Base-by-base conservation (phyloP, 2,113 vertebrate genomes). In the Microcebus jonahi region DNA sequence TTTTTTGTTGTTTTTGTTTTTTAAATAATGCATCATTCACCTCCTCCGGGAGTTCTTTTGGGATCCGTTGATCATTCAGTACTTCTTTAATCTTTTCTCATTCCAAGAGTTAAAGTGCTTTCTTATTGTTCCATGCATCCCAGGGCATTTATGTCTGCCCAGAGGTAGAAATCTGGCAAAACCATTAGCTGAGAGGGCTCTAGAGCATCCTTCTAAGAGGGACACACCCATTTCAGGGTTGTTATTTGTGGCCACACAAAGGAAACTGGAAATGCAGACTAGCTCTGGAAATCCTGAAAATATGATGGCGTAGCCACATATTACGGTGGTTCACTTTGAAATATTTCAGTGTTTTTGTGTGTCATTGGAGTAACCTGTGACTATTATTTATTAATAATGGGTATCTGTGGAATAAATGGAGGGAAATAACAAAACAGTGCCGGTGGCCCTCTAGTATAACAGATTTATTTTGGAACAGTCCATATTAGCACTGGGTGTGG, bases 171-270 rank as follows among this genome's bases (percentile, higher is more conserved):
- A 79, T 82, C 73, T 97, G 95, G 90, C 39, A 92, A 96, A 91
- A 75, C 90, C 92, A 55, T 96, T 90, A 68, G 50, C 97, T 67
- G 97, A 20, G 68, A 92, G 67, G 85, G 81, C 93, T 94, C 15
- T 0, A 57, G 95, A 75, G 95, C 98, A 97, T 97, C 97, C 95
- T 97, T 96, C 97, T 88, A 79, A 39, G 76, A 89, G 94, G 95
- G 98, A 98, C 99, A 99, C 99, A 98, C 99, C 99, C 98, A 98
- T 98, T 93, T 95, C 70, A 77, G 82, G 97, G 94, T 96, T 86
- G 97, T 15, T 98, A 97, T 98, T 98, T 94, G 45, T 97, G 91
- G 82, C 82, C 91, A 17, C 98, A 99, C 98, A 98, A 99, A 99
- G 98, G 95, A 98, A 57, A 87, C 90, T 95, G 83, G 95, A 97